phyloP scores from a whole-genome alignment of 1,140 invertebrate species.

The Aphelenchoides fujianensis region DNA sequence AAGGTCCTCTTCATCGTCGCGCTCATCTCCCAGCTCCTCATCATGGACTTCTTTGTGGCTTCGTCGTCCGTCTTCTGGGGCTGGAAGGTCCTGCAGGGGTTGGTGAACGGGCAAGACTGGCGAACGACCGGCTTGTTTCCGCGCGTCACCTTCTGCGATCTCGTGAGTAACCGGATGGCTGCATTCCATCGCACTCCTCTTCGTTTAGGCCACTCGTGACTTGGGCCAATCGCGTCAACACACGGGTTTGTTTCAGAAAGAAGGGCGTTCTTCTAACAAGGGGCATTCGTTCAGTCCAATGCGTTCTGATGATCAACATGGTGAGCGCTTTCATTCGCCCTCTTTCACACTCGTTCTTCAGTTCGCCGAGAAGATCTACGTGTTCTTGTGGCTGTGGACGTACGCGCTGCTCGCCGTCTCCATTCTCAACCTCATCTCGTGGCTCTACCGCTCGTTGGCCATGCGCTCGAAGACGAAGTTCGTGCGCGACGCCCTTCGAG shows the following conservation, averaged over 20 bases:
- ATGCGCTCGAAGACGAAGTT: constrained; percentile 37
- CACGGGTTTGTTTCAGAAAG: no score
- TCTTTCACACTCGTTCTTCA: constrained; percentile 25
- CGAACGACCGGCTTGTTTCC: constrained; percentile 46
- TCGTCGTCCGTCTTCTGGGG: constrained; percentile 36
- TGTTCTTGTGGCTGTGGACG: constrained; percentile 50
- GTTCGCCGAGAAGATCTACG: constrained; percentile 51
- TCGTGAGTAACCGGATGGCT: neutral
- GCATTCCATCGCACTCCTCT: neutral
- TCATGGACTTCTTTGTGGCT: constrained; percentile 48
- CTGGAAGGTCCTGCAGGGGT: constrained; percentile 31
- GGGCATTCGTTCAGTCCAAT: no score
- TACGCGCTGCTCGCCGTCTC: constrained; percentile 33
- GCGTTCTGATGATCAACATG: constrained; percentile 47
- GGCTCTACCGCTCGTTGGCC: constrained; percentile 32
- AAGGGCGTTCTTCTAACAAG: no score
- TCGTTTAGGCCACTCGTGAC: constrained; percentile 45
- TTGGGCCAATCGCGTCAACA: constrained; percentile 45
- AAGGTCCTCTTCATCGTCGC: constrained; percentile 33
- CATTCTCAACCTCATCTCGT: constrained; percentile 36
- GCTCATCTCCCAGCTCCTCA: constrained; percentile 31
- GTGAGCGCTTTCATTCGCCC: neutral
- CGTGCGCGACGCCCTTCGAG: constrained; percentile 38
- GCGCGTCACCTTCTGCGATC: constrained; percentile 23
- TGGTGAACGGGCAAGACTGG: constrained; percentile 39